Evolutionary conservation across 2,113 vertebrate species (phyloP).

Genomic region (Coregonus clupeaformis): DNA sequence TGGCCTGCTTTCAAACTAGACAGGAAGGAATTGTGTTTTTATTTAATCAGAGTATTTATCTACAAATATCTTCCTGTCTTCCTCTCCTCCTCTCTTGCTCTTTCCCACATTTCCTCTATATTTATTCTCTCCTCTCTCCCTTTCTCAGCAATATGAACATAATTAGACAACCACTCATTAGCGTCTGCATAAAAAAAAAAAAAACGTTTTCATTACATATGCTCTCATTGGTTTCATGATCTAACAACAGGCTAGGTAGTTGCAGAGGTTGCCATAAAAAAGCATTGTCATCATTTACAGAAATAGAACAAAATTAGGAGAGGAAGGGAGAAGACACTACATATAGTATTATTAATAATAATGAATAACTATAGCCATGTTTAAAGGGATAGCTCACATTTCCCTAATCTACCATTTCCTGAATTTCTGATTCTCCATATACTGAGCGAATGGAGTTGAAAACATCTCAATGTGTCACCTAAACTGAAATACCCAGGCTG

Average conservation of each 20-base stretch:
- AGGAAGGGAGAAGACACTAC: neutral
- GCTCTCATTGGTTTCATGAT: neutral
- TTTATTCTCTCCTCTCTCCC: neutral
- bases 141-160: neutral
- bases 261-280: neutral
- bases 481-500: too few relatives aligned
- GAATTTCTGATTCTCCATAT: neutral
- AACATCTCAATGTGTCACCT: too few relatives aligned
- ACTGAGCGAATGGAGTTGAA: too few relatives aligned
- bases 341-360: neutral
- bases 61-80: neutral
- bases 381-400: neutral
- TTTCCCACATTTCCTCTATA: neutral
- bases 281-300: neutral
- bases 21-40: neutral
- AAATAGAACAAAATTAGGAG: neutral
- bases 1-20: conserved; percentile 7
- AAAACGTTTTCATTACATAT: neutral
- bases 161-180: neutral
- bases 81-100: neutral
- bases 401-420: neutral
- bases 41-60: neutral
- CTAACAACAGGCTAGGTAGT: neutral
- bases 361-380: neutral
- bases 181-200: neutral